Percentiles rank a stretch among this genome's conserved stretches.
These are phyloP conservation scores for Papilio machaon DNA, from an alignment of 1,140 invertebrate species.

Conservation along the genomic window DNA sequence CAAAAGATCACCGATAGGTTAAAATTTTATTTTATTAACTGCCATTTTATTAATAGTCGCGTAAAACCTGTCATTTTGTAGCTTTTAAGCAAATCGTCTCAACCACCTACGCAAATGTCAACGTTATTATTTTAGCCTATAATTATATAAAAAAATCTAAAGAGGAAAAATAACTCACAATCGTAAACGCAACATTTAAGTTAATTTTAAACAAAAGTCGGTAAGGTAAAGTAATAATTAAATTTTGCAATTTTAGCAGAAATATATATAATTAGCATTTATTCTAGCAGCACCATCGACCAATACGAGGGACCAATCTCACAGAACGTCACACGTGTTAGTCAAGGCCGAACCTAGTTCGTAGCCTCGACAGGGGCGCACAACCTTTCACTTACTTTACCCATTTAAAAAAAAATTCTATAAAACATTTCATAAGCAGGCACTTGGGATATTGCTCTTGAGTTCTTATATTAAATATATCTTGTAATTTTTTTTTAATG, in stretches of 20 bases:
- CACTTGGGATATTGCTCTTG: no score
- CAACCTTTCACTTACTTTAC: slow-evolving; percentile 1
- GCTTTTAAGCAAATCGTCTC: not conserved
- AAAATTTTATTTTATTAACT: not conserved
- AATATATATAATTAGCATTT: slow-evolving; percentile 28
- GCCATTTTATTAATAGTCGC: slow-evolving; percentile 2
- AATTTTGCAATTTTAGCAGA: slow-evolving; percentile 12
- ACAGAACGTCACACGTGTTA: slow-evolving; percentile 48
- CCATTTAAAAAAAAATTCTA: not conserved
- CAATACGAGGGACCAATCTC: slow-evolving; percentile 42
- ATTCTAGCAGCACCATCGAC: not conserved
- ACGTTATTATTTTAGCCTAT: slow-evolving; percentile 5
- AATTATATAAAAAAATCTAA: slow-evolving; percentile 12
- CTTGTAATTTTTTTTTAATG: no score
- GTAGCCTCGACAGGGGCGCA: slow-evolving; percentile 38
- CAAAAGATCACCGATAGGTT: not conserved
- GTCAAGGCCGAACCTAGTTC: slow-evolving; percentile 45
- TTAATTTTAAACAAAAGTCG: not conserved
- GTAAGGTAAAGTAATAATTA: not conserved
- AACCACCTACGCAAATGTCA: slow-evolving; percentile 17
- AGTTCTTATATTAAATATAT: no score
- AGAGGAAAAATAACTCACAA: not conserved
- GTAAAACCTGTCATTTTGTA: slow-evolving; percentile 4
- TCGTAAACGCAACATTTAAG: slow-evolving; percentile 1
- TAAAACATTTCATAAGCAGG: no score